phyloP scores from a whole-genome alignment of 1,140 invertebrate genomes.

The Conus ventricosus region DNA sequence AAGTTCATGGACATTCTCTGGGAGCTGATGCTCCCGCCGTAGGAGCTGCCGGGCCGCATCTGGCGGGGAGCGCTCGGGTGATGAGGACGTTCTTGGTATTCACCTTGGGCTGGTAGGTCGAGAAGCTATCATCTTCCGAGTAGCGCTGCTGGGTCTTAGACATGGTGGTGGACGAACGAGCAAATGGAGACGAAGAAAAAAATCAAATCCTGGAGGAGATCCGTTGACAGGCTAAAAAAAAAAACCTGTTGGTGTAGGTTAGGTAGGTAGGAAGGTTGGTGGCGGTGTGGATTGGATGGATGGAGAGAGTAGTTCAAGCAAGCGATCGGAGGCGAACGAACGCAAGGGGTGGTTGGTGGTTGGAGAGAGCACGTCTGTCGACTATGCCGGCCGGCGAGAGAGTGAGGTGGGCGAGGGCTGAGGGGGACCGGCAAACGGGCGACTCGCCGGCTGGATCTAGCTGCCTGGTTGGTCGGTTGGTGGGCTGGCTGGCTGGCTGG shows the following conservation, averaged over 20 bases:
- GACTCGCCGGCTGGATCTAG: no score
- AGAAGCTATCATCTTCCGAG: neutral
- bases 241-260: neutral
- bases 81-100: conserved; percentile 23
- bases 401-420: neutral
- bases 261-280: neutral
- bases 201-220: neutral
- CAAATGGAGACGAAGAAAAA: neutral
- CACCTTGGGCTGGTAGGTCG: conserved; percentile 25
- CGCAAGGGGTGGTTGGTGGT: neutral
- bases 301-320: no score
- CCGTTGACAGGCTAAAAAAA: neutral
- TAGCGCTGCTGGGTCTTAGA: neutral
- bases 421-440: no score
- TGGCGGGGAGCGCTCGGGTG: neutral
- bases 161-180: neutral
- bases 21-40: neutral
- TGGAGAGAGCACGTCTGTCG: neutral
- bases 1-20: neutral
- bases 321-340: no score
- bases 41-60: neutral
- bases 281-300: no score
- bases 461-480: no score
- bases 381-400: neutral
- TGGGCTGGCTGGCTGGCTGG: neutral